Evolutionary conservation across 2,888 invertebrate genomes (phyloP).

Genomic region (Scrobipalpa costella): DNA sequence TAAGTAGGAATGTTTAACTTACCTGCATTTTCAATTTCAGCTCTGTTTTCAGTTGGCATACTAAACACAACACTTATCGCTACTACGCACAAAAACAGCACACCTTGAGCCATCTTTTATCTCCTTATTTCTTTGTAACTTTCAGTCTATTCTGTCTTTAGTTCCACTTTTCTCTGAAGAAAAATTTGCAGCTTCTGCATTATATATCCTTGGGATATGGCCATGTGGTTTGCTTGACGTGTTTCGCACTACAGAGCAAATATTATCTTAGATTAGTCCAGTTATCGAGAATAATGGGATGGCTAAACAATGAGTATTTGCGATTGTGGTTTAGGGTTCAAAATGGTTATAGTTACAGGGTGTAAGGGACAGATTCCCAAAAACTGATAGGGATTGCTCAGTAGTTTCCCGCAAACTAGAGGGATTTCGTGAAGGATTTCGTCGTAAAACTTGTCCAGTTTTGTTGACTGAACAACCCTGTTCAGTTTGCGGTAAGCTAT

Average conservation of each 20-base stretch:
- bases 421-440: no score
- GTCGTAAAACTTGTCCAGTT: no score
- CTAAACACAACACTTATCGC: background rate
- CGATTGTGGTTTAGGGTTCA: background rate
- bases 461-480: no score
- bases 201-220: background rate
- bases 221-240: conserved; percentile 9
- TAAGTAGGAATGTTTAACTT: no score
- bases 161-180: no score
- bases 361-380: no score
- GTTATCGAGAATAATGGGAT: conserved; percentile 8
- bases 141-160: background rate
- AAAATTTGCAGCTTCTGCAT: background rate
- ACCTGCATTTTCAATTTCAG: background rate
- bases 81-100: background rate
- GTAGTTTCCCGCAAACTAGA: no score
- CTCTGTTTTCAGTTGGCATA: background rate
- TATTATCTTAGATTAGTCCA: conserved; percentile 6
- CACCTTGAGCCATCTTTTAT: background rate
- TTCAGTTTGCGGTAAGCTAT: no score
- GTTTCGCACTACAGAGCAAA: conserved; percentile 15
- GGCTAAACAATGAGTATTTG: conserved; percentile 13
- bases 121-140: background rate
- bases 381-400: no score
- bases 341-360: no score